A percentile compares a stretch with the other conserved stretches of the same genome.
Conservation (phyloP, 2,888 invertebrate species). For the Dicranocentrus wangi region DNA sequence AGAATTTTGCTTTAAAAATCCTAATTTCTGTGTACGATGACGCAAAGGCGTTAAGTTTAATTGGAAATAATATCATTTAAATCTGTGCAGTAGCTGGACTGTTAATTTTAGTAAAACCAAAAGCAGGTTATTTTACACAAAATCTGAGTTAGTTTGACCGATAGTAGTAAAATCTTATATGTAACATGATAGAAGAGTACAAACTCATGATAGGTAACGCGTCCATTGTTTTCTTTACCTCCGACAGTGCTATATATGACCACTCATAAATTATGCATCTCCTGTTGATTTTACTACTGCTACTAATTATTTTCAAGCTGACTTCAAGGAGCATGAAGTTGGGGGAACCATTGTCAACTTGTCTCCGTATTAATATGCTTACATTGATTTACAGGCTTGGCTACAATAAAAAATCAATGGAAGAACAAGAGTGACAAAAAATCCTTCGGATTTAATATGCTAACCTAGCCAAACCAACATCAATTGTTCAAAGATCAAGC, state of each 20-base stretch:
- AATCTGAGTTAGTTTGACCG: no score
- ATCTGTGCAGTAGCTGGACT: no score
- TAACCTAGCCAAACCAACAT: background rate
- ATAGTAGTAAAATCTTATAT: no score
- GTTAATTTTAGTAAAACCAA: no score
- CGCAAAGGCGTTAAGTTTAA: no score
- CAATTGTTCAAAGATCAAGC: background rate
- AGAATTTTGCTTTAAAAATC: no score
- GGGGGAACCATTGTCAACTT: constrained; percentile 6
- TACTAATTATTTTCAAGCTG: constrained; percentile 46
- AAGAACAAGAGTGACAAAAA: constrained; percentile 1
- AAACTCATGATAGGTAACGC: no score
- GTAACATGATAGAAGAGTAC: no score
- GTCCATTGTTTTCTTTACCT: constrained; percentile 38
- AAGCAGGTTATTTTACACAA: no score
- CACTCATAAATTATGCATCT: constrained; percentile 50
- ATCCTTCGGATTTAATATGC: background rate
- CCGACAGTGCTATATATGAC: constrained; percentile 25
- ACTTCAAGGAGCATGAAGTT: background rate
- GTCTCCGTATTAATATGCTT: background rate
- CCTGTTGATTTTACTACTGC: constrained; percentile 51
- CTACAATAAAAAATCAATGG: background rate
- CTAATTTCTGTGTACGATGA: no score
- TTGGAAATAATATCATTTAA: no score
- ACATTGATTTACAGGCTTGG: background rate